Evolutionary conservation across 1,140 invertebrate genomes (phyloP).

Genomic region (Saccostrea glomerata): DNA sequence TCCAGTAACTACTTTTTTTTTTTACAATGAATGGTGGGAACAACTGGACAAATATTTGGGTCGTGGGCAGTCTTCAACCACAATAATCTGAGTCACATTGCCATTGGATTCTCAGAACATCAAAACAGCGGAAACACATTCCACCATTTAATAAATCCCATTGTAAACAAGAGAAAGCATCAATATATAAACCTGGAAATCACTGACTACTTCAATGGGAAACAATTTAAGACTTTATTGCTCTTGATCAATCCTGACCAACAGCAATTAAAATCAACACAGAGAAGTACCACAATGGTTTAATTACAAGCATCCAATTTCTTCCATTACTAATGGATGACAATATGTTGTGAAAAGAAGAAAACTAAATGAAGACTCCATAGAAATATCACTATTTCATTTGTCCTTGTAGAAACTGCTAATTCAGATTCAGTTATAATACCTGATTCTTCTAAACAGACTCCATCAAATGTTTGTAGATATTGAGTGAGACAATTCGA

Average conservation of each 20-base stretch:
- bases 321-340: not conserved
- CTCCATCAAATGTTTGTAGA: too few species aligned
- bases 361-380: not conserved
- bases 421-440: too few species aligned
- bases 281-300: not conserved
- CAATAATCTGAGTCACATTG: not conserved
- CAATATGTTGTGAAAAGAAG: not conserved
- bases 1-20: not conserved
- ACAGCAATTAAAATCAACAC: not conserved
- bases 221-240: not conserved
- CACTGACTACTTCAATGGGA: not conserved
- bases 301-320: not conserved
- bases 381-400: not conserved
- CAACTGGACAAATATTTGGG: not conserved
- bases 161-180: conserved; percentile 7
- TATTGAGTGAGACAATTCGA: too few species aligned
- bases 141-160: not conserved
- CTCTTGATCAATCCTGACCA: not conserved
- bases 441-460: too few species aligned
- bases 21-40: not conserved
- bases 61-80: conserved; percentile 21
- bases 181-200: not conserved
- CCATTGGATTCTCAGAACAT: conserved; percentile 9
- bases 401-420: too few species aligned
- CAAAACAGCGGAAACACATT: conserved; percentile 3